Base-by-base conservation (phyloP, 2,113 vertebrate genomes). In the Vidua macroura region DNA sequence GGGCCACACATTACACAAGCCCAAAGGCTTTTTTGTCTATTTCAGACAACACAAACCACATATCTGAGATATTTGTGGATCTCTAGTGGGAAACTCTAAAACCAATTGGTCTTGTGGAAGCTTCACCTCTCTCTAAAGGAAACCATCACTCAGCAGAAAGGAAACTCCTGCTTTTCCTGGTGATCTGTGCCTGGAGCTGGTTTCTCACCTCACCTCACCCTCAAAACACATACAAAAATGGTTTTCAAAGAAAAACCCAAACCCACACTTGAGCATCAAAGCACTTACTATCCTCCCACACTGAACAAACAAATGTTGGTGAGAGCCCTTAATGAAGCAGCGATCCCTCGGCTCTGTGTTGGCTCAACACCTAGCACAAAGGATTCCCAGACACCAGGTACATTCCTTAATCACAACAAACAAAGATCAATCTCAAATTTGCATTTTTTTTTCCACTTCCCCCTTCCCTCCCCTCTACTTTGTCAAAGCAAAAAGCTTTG, bases 361-460 rank as follows among this genome's bases (percentile, higher is more conserved):
- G 35, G 69, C 23, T 37, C 6, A 35, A 51, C 3, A 2, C 7
- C 20, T n/a, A 60, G 14, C 27, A 60, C 53, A 53, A 85, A 60
- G 19, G 24, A 77, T 10, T 77, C 15, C n/a, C 46, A 64, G 41
- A 75, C 19, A 5, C 7, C 55, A 66, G 41, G 18, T 13, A 63
- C 1, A 3, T 18, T 69, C 28, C 28, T 48, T 14, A 46, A 67
- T 7, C 22, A 43, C 24, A 68, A 95, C 28, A 73, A 83, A 70
- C 1, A 55, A 15, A 76, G 20, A 83, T 16, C 27, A 63, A 55
- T 14, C 24, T 59, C 43, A 62, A 78, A 78, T 23, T 11, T 43
- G 1, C 28, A 0, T 33, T 67, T 77, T 28, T 28, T 49, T 22
- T 10, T 2, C 35, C 2, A 8, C 18, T 39, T 17, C 8, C 5